Evolutionary conservation across 2,797 vertebrate genomes (phyloP), one percentile per base, ranked within the genome.

Genomic region (Anolis apletophallus): DNA sequence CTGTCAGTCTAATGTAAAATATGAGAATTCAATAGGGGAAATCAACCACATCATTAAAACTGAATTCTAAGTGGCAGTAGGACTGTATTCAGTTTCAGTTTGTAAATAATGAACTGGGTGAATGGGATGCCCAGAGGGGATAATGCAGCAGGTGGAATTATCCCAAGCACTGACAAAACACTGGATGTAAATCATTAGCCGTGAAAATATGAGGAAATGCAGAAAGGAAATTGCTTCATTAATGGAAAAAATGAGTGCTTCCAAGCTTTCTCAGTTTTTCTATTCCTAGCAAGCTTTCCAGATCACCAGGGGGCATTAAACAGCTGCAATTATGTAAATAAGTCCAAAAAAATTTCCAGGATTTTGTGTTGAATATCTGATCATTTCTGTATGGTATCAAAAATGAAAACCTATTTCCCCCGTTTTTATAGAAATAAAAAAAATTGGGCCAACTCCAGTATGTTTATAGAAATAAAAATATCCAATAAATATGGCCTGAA

Each of bases 191-290:
- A 87, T 71, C 82, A 17, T 86, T 85, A 85, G 87, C 54, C 81
- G 8, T 92, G 88, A 92, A 91, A 86, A 92, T 74, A 80, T 75
- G 89, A 91, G 89, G 86, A 93, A 94, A 92, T 78, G 46, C 85
- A 67, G 50, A 85, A 32, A 89, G 90, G 88, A 93, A 92, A 89
- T 94, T 85, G 54, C 50, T 80, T 77, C 82, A 85, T 81, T 83
- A 74, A 88, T 90, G 89, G 91, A 78, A 91, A 92, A 88, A 91
- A 36, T n/a, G 40, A 90, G 83, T 85, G 88, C 88, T 84, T 59
- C 9, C 46, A 91, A 74, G 82, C 36, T 8, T n/a, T 80, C 81
- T 86, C 36, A 9, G 50, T 71, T 88, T 90, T 80, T 77, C 52
- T 29, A 21, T 69, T 86, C 23, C 59, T 36, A 80, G 54, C 59